phyloP scores from a whole-genome alignment of 2,797 vertebrate species.

The Chrysolophus pictus region DNA sequence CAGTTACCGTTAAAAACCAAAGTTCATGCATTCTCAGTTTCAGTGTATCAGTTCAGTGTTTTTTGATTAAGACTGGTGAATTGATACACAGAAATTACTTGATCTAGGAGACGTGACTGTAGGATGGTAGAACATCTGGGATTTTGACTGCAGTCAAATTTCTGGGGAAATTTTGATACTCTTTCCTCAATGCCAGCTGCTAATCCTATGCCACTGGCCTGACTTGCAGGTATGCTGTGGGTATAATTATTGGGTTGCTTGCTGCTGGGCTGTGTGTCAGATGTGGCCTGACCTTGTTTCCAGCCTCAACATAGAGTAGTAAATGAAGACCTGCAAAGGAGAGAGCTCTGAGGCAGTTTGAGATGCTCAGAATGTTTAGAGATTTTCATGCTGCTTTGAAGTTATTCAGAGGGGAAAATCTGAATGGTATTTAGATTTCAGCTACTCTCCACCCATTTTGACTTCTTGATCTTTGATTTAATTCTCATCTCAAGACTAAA shows the following conservation, averaged over 20 bases:
- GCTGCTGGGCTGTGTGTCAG: neutral
- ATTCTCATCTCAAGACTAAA: neutral
- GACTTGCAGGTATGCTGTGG: neutral
- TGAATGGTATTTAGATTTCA: neutral
- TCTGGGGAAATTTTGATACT: neutral
- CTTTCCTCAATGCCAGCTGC: neutral
- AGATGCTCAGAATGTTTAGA: neutral
- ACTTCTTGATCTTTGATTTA: slow-evolving; percentile 40
- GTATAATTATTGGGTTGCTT: neutral
- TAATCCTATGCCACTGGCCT: neutral
- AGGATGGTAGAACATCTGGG: neutral
- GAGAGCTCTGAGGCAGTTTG: neutral
- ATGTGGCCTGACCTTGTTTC: neutral
- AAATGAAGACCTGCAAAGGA: neutral
- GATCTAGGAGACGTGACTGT: neutral
- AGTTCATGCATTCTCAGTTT: neutral
- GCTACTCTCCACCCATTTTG: neutral
- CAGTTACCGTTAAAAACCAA: neutral
- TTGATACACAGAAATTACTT: neutral
- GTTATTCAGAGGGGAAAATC: neutral
- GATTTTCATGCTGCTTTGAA: neutral
- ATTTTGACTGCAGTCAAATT: too few species aligned
- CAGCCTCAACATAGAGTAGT: neutral
- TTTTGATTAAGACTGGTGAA: neutral
- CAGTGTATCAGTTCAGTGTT: neutral